Evolutionary conservation across 2,797 vertebrate species (phyloP).

Genomic region (Rhynchonycteris naso): DNA sequence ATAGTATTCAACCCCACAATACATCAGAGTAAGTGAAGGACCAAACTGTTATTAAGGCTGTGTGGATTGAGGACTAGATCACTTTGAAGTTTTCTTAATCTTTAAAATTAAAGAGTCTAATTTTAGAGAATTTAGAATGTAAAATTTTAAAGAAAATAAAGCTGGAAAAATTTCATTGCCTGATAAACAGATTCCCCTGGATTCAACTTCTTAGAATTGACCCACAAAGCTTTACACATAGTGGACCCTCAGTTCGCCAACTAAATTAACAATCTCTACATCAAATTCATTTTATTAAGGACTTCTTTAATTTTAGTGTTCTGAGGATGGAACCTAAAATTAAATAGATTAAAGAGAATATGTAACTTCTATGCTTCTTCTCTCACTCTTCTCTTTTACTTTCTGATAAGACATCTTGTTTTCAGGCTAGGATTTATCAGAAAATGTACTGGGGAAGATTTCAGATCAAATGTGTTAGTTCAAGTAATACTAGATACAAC

Average conservation of each 20-base stretch:
- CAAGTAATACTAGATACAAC: background rate
- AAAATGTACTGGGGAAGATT: background rate
- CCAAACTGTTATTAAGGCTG: background rate
- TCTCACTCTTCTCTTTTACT: background rate
- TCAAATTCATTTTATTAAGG: background rate
- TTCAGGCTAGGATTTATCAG: background rate
- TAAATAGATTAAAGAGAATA: background rate
- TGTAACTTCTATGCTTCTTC: background rate
- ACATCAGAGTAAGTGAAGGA: background rate
- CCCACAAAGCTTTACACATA: background rate
- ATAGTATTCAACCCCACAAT: background rate
- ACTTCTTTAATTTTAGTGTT: background rate
- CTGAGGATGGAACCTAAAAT: background rate
- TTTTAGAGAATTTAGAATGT: slow-evolving; percentile 21
- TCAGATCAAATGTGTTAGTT: background rate
- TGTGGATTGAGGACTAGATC: background rate
- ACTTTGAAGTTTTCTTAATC: slow-evolving; percentile 2
- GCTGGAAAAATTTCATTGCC: background rate
- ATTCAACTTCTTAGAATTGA: background rate
- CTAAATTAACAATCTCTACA: background rate
- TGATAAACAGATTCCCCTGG: background rate
- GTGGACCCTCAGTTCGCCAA: background rate
- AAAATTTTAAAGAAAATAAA: slow-evolving; percentile 15
- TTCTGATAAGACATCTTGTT: background rate
- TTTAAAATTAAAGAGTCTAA: background rate